Evolutionary conservation across 2,888 invertebrate genomes (phyloP).

Genomic region (Busseola fusca): DNA sequence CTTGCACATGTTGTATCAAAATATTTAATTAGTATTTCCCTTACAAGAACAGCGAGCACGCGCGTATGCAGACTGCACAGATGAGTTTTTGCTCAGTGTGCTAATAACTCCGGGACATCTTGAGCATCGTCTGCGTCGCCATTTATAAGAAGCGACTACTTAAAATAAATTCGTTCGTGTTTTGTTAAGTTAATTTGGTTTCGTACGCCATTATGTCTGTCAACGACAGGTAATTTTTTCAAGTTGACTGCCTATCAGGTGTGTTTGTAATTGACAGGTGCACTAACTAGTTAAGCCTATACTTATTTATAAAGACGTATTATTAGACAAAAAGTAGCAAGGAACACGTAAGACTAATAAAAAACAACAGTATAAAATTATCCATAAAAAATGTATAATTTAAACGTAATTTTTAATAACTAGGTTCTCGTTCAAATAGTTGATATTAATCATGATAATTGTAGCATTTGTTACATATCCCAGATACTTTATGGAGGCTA

Average conservation of each 20-base stretch:
- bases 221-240: constrained; percentile 58
- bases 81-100: constrained; percentile 61
- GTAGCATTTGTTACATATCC: constrained; percentile 53
- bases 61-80: constrained; percentile 46
- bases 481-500: constrained; percentile 59
- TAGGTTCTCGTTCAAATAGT: constrained; percentile 33
- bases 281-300: constrained; percentile 53
- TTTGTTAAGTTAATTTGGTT: constrained; percentile 61
- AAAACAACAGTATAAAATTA: constrained; percentile 34
- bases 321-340: constrained; percentile 49
- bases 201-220: constrained; percentile 53
- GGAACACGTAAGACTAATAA: constrained; percentile 18
- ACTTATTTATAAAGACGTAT: constrained; percentile 56
- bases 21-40: constrained; percentile 64
- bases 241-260: constrained; percentile 50
- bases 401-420: constrained; percentile 37
- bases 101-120: constrained; percentile 65
- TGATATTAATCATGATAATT: constrained; percentile 60
- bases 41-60: constrained; percentile 63
- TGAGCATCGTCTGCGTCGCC: constrained; percentile 55
- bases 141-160: constrained; percentile 65
- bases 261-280: constrained; percentile 60
- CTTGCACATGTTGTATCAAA: constrained; percentile 55
- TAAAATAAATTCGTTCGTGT: constrained; percentile 63
- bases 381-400: constrained; percentile 22